These are phyloP conservation scores for Eubasilissa regina DNA, from an alignment of 1,140 invertebrate genomes.

Conservation along the genomic window DNA sequence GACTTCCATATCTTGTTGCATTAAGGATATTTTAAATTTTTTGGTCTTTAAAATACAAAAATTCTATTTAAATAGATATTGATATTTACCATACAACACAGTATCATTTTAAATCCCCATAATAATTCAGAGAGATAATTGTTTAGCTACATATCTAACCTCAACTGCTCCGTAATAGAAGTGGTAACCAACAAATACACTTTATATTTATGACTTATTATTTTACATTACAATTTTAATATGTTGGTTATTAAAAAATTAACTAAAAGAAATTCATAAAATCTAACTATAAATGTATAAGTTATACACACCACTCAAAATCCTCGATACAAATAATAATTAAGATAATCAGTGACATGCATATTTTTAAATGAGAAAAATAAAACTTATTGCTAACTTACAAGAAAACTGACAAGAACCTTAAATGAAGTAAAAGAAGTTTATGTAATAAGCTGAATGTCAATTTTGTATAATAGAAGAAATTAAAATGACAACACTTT, in stretches of 20 bases:
- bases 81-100: no score
- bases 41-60: constrained; percentile 9
- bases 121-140: not conserved
- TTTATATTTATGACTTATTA: constrained; percentile 35
- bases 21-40: not conserved
- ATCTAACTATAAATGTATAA: constrained; percentile 8
- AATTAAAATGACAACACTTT: constrained; percentile 4
- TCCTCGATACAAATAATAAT: not conserved
- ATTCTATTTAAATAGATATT: not conserved
- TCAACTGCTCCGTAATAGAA: constrained; percentile 11
- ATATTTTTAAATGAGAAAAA: constrained; percentile 18
- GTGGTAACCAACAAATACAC: constrained; percentile 28
- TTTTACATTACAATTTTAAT: constrained; percentile 11
- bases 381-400: constrained; percentile 21
- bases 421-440: not conserved
- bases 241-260: constrained; percentile 23
- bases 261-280: constrained; percentile 24
- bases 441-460: not conserved
- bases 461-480: not conserved
- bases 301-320: constrained; percentile 12
- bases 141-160: not conserved
- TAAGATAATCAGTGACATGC: constrained; percentile 14
- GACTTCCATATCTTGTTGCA: not conserved
- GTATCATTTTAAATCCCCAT: not conserved
- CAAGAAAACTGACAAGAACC: constrained; percentile 20